These are phyloP conservation scores for Amniataba percoides DNA, from an alignment of 2,797 vertebrate species.

Conservation along the genomic window DNA sequence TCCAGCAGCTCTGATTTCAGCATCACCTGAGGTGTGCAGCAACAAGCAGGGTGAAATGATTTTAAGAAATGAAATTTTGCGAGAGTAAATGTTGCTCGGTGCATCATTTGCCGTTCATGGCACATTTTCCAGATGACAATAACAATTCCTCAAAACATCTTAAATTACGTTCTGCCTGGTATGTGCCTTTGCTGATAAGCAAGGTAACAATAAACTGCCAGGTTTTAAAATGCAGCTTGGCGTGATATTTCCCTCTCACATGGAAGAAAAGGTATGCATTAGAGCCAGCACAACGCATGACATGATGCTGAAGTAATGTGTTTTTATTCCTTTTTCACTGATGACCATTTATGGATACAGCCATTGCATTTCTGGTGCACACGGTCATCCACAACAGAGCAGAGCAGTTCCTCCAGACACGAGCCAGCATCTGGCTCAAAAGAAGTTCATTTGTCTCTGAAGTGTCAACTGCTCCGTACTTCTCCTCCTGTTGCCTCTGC, in stretches of 20 bases:
- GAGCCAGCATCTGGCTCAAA: constrained; percentile 44
- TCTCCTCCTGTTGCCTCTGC: constrained; percentile 32
- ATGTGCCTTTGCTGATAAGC: constrained; percentile 69
- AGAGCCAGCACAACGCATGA: constrained; percentile 44
- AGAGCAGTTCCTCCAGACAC: constrained; percentile 31
- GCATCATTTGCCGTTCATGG: constrained; percentile 60
- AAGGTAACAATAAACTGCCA: constrained; percentile 60
- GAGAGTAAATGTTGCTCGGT: constrained; percentile 39
- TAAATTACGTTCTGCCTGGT: constrained; percentile 65
- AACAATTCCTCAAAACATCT: constrained; percentile 67
- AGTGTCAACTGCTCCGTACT: constrained; percentile 25
- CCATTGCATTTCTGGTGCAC: constrained; percentile 38
- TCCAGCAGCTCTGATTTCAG: constrained; percentile 58
- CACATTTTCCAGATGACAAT: constrained; percentile 71
- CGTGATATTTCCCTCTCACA: constrained; percentile 39
- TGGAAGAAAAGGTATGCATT: constrained; percentile 16
- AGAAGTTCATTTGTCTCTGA: constrained; percentile 53
- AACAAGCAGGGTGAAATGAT: constrained; percentile 25
- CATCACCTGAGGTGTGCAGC: constrained; percentile 32
- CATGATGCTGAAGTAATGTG: constrained; percentile 53
- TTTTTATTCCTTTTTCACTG: constrained; percentile 56
- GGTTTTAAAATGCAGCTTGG: constrained; percentile 56
- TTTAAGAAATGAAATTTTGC: constrained; percentile 10
- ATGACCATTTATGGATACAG: constrained; percentile 44
- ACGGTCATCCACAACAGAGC: constrained; percentile 20